Conservation (phyloP, 2,113 vertebrate species). For the Puma concolor region DNA sequence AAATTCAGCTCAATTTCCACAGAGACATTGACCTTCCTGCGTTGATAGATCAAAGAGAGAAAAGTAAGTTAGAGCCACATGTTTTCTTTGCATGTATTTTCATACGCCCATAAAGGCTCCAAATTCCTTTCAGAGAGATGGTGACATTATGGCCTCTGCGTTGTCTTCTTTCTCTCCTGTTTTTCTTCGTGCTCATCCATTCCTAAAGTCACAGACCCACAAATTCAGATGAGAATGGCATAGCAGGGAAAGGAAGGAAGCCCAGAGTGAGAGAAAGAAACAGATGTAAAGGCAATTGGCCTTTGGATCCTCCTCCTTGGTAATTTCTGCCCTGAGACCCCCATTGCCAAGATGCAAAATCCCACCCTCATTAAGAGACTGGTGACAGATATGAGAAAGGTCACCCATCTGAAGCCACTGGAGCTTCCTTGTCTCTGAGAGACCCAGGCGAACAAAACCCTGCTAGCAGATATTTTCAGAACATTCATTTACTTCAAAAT, state of each 20-base stretch:
- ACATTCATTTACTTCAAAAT: constrained; percentile 67
- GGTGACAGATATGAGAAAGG: constrained; percentile 67
- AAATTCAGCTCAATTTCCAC: not conserved
- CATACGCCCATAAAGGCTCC: rapidly evolving
- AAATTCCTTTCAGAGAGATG: not conserved
- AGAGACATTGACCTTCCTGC: not conserved
- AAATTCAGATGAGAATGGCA: not conserved
- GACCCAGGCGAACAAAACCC: constrained; percentile 16
- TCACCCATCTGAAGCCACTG: constrained; percentile 43
- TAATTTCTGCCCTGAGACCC: not conserved
- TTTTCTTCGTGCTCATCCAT: not conserved
- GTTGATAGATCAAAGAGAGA: not conserved
- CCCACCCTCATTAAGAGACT: constrained; percentile 36
- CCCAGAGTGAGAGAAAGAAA: not conserved
- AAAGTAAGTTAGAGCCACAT: not conserved
- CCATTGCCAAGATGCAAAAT: not conserved
- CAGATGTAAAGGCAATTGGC: not conserved
- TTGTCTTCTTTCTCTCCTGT: not conserved
- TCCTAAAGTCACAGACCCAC: not conserved
- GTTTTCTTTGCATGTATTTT: not conserved
- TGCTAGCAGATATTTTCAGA: constrained; percentile 62
- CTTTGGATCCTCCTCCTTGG: not conserved
- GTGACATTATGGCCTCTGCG: rapidly evolving
- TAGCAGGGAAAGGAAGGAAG: not conserved
- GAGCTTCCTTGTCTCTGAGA: constrained; percentile 33